Base-by-base conservation (phyloP, 2,113 vertebrate species). In the Coturnix japonica region DNA sequence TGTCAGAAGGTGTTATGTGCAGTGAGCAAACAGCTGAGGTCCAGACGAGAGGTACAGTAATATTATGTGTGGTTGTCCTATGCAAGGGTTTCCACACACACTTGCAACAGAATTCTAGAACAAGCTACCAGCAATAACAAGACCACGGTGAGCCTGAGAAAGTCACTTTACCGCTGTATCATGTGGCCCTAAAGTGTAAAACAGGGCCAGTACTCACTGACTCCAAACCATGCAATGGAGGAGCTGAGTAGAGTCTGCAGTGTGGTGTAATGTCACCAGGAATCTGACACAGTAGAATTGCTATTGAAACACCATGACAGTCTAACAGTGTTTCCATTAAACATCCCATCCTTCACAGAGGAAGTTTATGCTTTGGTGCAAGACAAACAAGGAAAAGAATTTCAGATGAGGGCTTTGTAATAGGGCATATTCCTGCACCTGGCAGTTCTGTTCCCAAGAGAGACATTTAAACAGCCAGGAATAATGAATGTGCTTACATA, bases 1-100 rank as follows among this genome's bases (percentile, higher is more conserved):
- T 81, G 89, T 89, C 92, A 92, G 91, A 93, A 93, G 93, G 89
- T 87, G 94, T 94, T 91, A 95, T 47, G 85, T 87, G 87, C 94
- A 94, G 69, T 77, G 71, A 95, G 75, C 92, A 94, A 82, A 71
- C 71, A 85, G 64, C 66, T 70, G 84, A 92, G 70, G 64, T 72
- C 57, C 51, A 54, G 64, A 49, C 22, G 59, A 18, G 77, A 76
- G 65, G 35, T 65, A 54, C 41, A 26, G 3, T 9, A 44, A 44
- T 54, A 53, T 77, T 70, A 66, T 2, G 13, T 44, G 47, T 2
- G 2, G 23, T 10, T 84, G 35, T 33, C 71, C 33, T 49, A 72
- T 53, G 54, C 70, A 13, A 41, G 43, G 53, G 51, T 81, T 91
- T 76, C 69, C 75, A 89, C 65, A 60, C 41, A 44, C 53, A 47